Conservation (phyloP, 2,113 vertebrate genomes). For the Butorides virescens region DNA sequence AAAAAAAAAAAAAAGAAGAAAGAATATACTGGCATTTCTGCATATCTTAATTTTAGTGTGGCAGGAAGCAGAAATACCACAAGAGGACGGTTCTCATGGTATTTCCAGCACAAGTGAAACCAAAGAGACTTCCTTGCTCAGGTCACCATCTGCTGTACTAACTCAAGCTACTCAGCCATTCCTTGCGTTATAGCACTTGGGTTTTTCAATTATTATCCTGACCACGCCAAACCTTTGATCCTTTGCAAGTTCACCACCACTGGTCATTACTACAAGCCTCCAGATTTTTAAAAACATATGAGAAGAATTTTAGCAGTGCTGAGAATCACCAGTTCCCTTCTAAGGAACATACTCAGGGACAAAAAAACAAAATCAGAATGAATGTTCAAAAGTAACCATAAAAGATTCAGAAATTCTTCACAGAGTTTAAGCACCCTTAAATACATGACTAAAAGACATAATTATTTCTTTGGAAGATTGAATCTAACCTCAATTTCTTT, state of each 20-base stretch:
- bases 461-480: background rate
- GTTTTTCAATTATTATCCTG: background rate
- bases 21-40: background rate
- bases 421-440: background rate
- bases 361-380: background rate
- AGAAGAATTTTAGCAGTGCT: background rate
- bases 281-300: background rate
- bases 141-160: background rate
- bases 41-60: slow-evolving; percentile 39
- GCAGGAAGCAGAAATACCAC: slow-evolving; percentile 29
- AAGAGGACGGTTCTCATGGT: slow-evolving; percentile 31
- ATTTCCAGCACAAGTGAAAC: slow-evolving; percentile 27
- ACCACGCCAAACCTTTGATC: slow-evolving; percentile 10
- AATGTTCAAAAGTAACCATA: background rate
- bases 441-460: background rate
- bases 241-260: background rate
- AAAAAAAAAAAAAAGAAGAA: background rate
- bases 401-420: background rate
- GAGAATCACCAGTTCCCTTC: background rate
- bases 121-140: background rate
- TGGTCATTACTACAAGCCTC: background rate
- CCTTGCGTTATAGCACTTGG: background rate
- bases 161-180: background rate
- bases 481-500: background rate
- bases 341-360: background rate